A percentile compares a stretch with the other conserved stretches of the same genome.
Evolutionary conservation across 2,113 vertebrate genomes (phyloP).

Genomic region (Vombatus ursinus): DNA sequence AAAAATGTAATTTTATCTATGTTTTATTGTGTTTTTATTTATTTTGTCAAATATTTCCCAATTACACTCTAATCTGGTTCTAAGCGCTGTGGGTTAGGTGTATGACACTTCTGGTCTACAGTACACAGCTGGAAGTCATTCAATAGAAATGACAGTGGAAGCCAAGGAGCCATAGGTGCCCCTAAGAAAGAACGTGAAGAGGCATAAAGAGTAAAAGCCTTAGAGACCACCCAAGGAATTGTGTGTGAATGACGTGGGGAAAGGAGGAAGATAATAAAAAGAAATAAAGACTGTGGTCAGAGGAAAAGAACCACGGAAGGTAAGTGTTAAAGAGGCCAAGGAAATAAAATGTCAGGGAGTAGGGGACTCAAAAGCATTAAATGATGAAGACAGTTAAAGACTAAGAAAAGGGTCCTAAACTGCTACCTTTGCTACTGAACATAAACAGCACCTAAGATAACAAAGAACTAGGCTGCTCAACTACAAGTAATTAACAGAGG

Average conservation of each 20-base stretch:
- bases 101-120: neutral
- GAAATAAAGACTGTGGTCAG: neutral
- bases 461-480: neutral
- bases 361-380: neutral
- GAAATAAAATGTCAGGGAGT: neutral
- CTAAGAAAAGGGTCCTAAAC: neutral
- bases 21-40: neutral
- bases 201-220: neutral
- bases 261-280: neutral
- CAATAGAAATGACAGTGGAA: neutral
- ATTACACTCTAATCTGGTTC: neutral
- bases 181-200: neutral
- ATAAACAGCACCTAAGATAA: neutral
- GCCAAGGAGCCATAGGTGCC: neutral
- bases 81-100: neutral
- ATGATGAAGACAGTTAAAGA: neutral
- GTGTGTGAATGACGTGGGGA: neutral
- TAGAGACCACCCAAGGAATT: neutral
- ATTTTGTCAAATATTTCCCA: neutral
- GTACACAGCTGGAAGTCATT: neutral
- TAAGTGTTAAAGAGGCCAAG: neutral
- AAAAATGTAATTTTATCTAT: neutral
- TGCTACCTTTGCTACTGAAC: neutral
- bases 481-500: neutral
- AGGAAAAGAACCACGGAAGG: neutral